Percentiles rank a stretch among this genome's conserved stretches.
These are phyloP conservation scores for Lochmaea crataegi DNA, from an alignment of 2,888 invertebrate species.

Conservation along the genomic window DNA sequence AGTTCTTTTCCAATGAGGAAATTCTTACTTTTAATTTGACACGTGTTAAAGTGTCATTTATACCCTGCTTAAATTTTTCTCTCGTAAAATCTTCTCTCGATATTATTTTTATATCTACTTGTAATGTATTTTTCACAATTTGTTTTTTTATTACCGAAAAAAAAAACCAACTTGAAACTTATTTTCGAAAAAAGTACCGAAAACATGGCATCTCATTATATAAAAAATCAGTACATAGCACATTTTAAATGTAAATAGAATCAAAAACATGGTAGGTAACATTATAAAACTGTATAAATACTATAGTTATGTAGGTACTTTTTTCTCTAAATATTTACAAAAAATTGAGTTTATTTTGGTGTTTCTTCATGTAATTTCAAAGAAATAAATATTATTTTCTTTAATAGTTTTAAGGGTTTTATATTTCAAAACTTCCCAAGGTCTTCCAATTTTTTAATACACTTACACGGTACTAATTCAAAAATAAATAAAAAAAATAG, in stretches of 20 bases:
- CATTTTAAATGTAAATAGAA: too few relatives aligned
- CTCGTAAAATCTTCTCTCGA: not conserved
- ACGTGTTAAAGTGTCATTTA: not conserved
- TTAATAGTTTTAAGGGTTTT: conserved; percentile 2
- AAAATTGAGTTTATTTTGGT: not conserved
- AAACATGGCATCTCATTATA: not conserved
- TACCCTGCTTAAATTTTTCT: not conserved
- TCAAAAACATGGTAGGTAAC: not conserved
- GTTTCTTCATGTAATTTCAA: not conserved
- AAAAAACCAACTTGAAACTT: not conserved
- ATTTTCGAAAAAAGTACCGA: conserved; percentile 2
- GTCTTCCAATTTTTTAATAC: not conserved
- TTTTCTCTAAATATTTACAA: not conserved
- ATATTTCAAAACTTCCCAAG: not conserved
- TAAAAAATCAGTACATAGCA: not conserved
- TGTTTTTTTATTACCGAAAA: too few relatives aligned
- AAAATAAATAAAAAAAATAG: too few relatives aligned
- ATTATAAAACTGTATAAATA: not conserved
- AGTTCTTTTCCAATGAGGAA: too few relatives aligned
- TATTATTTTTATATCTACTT: too few relatives aligned
- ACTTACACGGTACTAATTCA: not conserved
- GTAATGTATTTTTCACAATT: too few relatives aligned
- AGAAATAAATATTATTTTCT: not conserved
- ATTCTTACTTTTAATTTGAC: not conserved
- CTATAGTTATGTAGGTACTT: not conserved